Base-by-base conservation (phyloP, 2,888 invertebrate species). In the Uropetala carovei region DNA sequence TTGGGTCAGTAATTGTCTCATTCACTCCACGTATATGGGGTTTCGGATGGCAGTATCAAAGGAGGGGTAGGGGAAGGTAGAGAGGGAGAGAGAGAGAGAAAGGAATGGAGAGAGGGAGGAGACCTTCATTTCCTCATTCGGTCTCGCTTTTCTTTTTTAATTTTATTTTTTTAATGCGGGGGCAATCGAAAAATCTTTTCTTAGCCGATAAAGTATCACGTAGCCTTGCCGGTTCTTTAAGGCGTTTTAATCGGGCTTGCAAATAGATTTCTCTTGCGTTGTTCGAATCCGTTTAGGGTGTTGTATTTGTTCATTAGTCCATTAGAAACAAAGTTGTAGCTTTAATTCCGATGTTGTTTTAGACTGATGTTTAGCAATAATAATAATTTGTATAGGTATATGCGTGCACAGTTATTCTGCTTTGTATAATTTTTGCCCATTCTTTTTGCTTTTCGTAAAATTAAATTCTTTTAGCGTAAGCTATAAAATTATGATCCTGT, bases 1-100 rank as follows among this genome's bases (percentile, higher is more conserved):
- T 86, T 64, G 64, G 64, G 89, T 89, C 89, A 89, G 89, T 89
- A 89, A 89, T 89, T 89, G 89, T 89, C 89, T 64, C 89, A 89
- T 89, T 64, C 89, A 89, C 43, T 43, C 60, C 89, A 64, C 43
- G n/a, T 68, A 27, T 59, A 13, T 16, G 18, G 85, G 58, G n/a
- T 8, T 27, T 59, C 59, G 57, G 57, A 84, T 56, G 57, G 22
- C 4, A 14, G 8, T 56, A 13, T 13, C n/a, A 13, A 81, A 81
- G 81, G 27, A 10, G 84, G 43, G 27, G 43, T 30, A 43, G 82
- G 43, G 30, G 0, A 10, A 27, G 14, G 5, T 8, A n/a, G 14
- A 56, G 30, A 14, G 82, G 64, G 18, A 64, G 64, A 64, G 64
- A 43, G 64, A n/a, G 14, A 56, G 30, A 14, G 82, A 56, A 64